Conservation (phyloP, 2,888 invertebrate species). For the Barypeithes pellucidus region DNA sequence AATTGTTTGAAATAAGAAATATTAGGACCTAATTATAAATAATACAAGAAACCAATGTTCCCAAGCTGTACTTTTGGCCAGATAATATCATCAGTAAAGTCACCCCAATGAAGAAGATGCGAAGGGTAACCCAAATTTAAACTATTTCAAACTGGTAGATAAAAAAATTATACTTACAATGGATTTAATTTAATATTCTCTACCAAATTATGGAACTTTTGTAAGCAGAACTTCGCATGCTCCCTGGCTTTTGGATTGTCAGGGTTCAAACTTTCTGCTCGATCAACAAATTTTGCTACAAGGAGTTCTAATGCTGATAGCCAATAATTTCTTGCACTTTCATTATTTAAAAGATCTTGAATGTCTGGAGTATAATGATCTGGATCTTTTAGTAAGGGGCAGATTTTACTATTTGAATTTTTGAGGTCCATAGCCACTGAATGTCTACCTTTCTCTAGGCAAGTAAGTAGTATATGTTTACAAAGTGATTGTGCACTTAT, state of each 20-base stretch:
- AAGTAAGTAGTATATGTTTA: not conserved
- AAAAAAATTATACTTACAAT: constrained; percentile 76
- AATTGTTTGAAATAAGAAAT: no score
- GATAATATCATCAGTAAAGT: no score
- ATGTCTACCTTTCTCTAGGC: not conserved
- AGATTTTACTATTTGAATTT: constrained; percentile 69
- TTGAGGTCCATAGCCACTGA: constrained; percentile 20
- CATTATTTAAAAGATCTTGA: constrained; percentile 89
- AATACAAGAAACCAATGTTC: no score
- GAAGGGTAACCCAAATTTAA: not conserved
- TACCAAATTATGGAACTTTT: constrained; percentile 86
- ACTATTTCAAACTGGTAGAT: not conserved
- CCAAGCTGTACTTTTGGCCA: no score
- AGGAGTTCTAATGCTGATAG: constrained; percentile 91
- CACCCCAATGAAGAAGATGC: not conserved
- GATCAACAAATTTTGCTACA: constrained; percentile 87
- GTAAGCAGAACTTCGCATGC: constrained; percentile 87
- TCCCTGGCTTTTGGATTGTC: constrained; percentile 83
- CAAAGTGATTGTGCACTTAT: constrained; percentile 6
- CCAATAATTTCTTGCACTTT: constrained; percentile 93
- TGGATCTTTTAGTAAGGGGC: constrained; percentile 85
- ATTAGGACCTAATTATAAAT: no score
- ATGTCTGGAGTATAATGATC: constrained; percentile 92
- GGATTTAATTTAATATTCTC: constrained; percentile 85
- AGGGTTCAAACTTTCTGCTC: constrained; percentile 86